Evolutionary conservation across 2,797 vertebrate genomes (phyloP).

Genomic region (Rhabdophis nuchalis): DNA sequence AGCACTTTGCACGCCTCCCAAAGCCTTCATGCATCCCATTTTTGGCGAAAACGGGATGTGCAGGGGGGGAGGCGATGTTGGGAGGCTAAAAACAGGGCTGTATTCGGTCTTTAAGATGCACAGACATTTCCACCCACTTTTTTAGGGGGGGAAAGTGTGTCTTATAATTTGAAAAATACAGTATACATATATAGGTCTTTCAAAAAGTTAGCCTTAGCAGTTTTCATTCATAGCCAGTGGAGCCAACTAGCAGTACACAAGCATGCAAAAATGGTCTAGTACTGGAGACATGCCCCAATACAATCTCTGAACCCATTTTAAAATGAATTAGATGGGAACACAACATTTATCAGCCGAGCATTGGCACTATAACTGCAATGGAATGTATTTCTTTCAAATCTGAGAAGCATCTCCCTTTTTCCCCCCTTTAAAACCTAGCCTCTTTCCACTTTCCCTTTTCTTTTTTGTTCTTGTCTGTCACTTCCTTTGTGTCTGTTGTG

Average conservation of each 20-base stretch:
- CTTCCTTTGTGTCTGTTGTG: constrained; percentile 14
- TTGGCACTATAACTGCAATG: background rate
- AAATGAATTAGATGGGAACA: background rate
- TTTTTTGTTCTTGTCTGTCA: constrained; percentile 25
- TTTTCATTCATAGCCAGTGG: background rate
- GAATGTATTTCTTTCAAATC: background rate
- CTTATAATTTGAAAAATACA: too few relatives aligned
- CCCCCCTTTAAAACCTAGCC: background rate
- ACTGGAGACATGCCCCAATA: too few relatives aligned
- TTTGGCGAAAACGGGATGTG: too few relatives aligned
- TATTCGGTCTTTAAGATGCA: too few relatives aligned
- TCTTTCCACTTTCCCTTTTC: background rate
- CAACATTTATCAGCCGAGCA: background rate
- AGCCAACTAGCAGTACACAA: background rate
- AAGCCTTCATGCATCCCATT: too few relatives aligned
- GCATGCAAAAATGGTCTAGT: background rate
- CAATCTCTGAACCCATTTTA: background rate
- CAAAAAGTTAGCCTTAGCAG: background rate
- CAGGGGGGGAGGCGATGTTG: too few relatives aligned
- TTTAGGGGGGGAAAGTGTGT: too few relatives aligned
- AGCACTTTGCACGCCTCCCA: too few relatives aligned
- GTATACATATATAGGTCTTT: too few relatives aligned
- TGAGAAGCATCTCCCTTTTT: background rate
- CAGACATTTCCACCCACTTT: too few relatives aligned
- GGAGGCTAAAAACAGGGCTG: too few relatives aligned